Evolutionary conservation across 2,113 vertebrate genomes (phyloP).

Genomic region (Rhinolophus sinicus): DNA sequence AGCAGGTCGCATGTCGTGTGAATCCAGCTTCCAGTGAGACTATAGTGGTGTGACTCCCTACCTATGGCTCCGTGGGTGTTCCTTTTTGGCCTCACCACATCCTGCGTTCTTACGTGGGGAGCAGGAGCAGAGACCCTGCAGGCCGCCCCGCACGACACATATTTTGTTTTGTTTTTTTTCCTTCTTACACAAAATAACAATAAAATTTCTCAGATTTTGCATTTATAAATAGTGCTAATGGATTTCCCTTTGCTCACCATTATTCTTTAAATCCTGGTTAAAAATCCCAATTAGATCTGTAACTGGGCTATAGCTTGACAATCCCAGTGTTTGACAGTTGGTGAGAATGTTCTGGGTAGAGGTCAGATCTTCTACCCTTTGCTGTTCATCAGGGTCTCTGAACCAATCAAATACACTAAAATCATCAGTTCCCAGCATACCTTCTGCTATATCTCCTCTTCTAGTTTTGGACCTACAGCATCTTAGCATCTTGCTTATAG

Average conservation of each 20-base stretch:
- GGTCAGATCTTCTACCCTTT: accelerated
- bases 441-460: not conserved
- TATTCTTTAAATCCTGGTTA: conserved; percentile 21
- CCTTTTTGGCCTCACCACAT: no score
- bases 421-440: not conserved
- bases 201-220: not conserved
- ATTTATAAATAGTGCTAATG: not conserved
- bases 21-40: no score
- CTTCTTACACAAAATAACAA: not conserved
- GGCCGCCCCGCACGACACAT: no score
- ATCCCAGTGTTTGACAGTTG: no score
- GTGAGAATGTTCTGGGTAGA: not conserved
- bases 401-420: not conserved
- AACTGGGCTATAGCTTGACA: not conserved
- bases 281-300: not conserved
- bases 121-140: no score
- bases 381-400: not conserved
- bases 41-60: no score
- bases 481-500: not conserved
- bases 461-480: not conserved
- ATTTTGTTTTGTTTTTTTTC: not conserved
- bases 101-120: no score
- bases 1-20: no score
- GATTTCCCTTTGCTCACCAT: not conserved
- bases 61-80: no score